Base-by-base conservation (phyloP, 2,888 invertebrate species). In the Tiliacea aurago region DNA sequence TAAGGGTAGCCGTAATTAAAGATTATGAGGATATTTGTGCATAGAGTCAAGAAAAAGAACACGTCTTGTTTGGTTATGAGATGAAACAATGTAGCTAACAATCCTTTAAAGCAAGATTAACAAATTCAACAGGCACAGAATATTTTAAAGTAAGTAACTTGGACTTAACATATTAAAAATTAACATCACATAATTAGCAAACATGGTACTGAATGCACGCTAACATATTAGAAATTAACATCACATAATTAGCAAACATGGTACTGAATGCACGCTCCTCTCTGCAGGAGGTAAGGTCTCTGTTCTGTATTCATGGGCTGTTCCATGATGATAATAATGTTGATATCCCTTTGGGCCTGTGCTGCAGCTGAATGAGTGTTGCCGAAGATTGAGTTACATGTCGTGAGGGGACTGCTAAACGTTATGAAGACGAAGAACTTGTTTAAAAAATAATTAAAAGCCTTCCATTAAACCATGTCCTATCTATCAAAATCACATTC, bases 1-100 rank as follows among this genome's bases (percentile, higher is more conserved):
- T 74, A 81, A 78, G 70, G 73, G 67, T 59, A 53, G 64, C 49
- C 41, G 55, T 81, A 82, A 81, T 81, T 70, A 81, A 64, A 78
- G 70, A 61, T 78, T 70, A 68, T 53, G 55, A 69, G 59, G 53
- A 71, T 70, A 58, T 33, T 73, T 1, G 49, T 15, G 67, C 69
- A 69, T 71, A 74, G 83, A 84, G 64, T 51, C 0, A 45, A 53
- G 69, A 75, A 80, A 59, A 28, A 3, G 0, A 58, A 59, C 5
- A 33, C 11, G 18, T 63, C 3, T 28, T 69, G 5, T 33, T 49
- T 37, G 15, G 28, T 15, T 55, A 55, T 7, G 15, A 55, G 28
- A 55, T 28, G 9, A 55, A 55, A 28, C 9, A n/a, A 4, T 13
- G 23, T 23, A 53, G 2, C 55, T 28, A 28, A 9, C 3, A 23